phyloP scores from a whole-genome alignment of 2,888 invertebrate genomes.

The Cosmia trapezina region DNA sequence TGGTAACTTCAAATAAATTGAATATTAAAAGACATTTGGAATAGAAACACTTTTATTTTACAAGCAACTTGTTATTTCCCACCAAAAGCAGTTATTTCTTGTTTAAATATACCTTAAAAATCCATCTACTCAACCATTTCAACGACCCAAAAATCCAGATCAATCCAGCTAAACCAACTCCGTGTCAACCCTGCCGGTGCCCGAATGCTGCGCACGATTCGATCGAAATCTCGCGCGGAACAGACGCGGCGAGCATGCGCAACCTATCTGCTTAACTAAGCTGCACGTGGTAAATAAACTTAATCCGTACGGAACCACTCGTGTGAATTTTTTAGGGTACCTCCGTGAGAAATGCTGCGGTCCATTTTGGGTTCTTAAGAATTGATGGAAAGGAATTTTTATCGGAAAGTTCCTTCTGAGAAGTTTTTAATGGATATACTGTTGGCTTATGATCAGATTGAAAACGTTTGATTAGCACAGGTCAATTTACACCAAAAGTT shows the following conservation, averaged over 20 bases:
- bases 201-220: conserved; percentile 76
- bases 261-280: conserved; percentile 66
- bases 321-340: conserved; percentile 64
- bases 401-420: background rate
- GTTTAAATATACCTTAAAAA: background rate
- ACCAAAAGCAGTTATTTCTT: background rate
- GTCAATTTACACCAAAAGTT: background rate
- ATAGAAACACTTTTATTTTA: background rate
- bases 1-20: background rate
- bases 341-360: conserved; percentile 47
- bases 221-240: conserved; percentile 82
- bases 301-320: conserved; percentile 66
- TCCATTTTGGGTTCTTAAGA: conserved; percentile 35
- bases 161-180: conserved; percentile 16
- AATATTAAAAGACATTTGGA: background rate
- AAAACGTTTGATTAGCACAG: background rate
- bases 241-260: conserved; percentile 72
- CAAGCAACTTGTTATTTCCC: background rate
- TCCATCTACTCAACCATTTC: background rate
- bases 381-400: conserved; percentile 25
- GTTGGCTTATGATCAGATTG: background rate
- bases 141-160: conserved; percentile 30
- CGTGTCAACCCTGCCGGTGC: conserved; percentile 49
- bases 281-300: conserved; percentile 69
- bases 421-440: background rate